Base-by-base conservation (phyloP, 2,113 vertebrate genomes). In the Silurus asotus region DNA sequence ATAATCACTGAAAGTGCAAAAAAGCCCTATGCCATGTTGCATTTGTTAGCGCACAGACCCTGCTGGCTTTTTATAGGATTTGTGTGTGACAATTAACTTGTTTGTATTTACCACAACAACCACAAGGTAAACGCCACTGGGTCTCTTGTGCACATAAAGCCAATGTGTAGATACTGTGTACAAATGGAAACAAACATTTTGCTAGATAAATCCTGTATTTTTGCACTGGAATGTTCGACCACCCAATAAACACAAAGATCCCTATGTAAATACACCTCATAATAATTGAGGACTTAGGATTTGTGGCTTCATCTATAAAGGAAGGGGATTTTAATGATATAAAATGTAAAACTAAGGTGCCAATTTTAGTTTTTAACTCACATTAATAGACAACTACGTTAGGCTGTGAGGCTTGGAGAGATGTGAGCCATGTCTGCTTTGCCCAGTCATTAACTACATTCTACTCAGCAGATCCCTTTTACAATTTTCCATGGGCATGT, bases 401-500 rank as follows among this genome's bases (percentile, higher is more conserved):
- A 72, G 37, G 49, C 28, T 55, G 13, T 55, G 64, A 48, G 19
- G 10, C 81, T 56, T 45, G 53, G 15, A 59, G 10, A 59, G 55
- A 58, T 79, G 53, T 58, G 77, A 79, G 65, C 51, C 28, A 58
- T 58, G 55, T 61, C 11, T 72, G 55, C 67, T 9, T 58, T 74
- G 56, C 37, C 56, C 65, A 61, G 69, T 74, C 20, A 84, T 80
- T 79, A 78, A 28, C 6, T 14, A 25, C 23, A 62, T 67, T 69
- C 55, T 59, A 17, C n/a, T 13, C 0, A 69, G 56, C 14, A 83
- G 64, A 19, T 69, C 48, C n/a, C 58, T 15, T 37, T 37, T 13
- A 15, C 55, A 28, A n/a, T 82, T 85, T 85, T 79, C 53, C 77
- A 70, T 67, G 51, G 69, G 55, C 56, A 11, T 6, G 61, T 37